Base-by-base conservation (phyloP, 2,888 invertebrate genomes). In the Lucinisca nassula region DNA sequence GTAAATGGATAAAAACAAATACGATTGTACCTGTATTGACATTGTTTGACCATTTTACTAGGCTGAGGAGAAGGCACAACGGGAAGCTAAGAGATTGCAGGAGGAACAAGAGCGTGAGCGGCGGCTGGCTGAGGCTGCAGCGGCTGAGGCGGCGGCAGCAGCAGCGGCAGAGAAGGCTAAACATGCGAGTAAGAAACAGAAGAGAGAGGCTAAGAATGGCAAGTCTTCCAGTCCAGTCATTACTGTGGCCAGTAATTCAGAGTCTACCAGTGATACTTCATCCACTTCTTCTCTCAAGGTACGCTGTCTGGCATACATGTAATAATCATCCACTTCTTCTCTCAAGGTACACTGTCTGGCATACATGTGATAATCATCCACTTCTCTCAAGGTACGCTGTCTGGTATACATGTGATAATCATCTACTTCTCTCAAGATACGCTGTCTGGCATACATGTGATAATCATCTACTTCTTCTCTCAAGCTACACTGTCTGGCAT, bases 61-160 rank as follows among this genome's bases (percentile, higher is more conserved):
- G 94, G 94, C 94, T 51, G 94, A 94, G 81, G 95, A 94, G 82
- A 94, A 92, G 67, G 94, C 93, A 0, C 79, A 92, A 75, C 86
- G 90, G 49, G 93, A 94, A 81, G 91, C 92, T n/a, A 90, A 92
- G 74, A 82, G 77, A 61, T 45, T 85, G 17, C 40, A 88, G 93
- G 95, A 91, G 96, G 96, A 89, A 95, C 95, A 79, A 93, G 95
- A 83, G 95, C 94, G 84, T 49, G 93, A 95, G 91, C 37, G 72
- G 32, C 77, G n/a, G 51, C 35, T 58, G 40, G 40, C 51, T 51
- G 82, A 72, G 72, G 49, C 58, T 38, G 58, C 70, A 24, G 38
- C 77, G 49, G 74, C 85, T 32, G 74, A 79, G 78, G 58, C 70
- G 27, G 49, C 45, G 32, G 38, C 77, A 49, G 67, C 85, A 79